Evolutionary conservation across 2,797 vertebrate genomes (phyloP), one percentile per base, ranked within the genome.

Genomic region (Emys orbicularis): DNA sequence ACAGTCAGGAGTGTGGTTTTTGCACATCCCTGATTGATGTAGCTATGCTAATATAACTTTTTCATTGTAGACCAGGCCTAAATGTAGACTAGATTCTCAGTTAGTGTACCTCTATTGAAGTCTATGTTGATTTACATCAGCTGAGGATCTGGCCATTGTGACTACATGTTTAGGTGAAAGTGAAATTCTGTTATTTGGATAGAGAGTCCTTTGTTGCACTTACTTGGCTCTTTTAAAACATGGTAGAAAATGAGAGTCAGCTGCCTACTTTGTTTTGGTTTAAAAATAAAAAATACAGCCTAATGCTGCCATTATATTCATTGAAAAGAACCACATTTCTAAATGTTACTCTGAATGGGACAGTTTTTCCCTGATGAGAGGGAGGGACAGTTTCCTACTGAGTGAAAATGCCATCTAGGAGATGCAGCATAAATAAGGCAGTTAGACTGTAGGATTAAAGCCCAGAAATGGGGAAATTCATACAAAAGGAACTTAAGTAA

Each of bases 81-180:
- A 94, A 90, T 65, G 92, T 80, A 61, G 89, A 82, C 50, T 94
- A 96, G 88, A 85, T 88, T 86, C 88, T 96, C 88, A 86, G 81
- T 50, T 81, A 61, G 8, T 57, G 95, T 79, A 90, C 79, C 49
- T 89, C 84, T 95, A 59, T 93, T 94, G 94, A 92, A 95, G 83
- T 79, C 84, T 94, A 87, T 91, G 79, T 81, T 92, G 94, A 54
- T 95, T 95, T 92, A 90, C 84, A 94, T 37, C 87, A 93, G 90
- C 76, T 82, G 57, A 68, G 54, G 54, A 59, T 82, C 50, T 94
- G 86, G 88, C 90, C 59, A 87, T 53, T 84, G 52, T 91, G 85
- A 94, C 90, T 95, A 77, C 6, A 18, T 4, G 19, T 88, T 85
- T 89, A 92, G 53, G 86, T 94, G 88, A 90, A 94, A 96, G 68